Conservation (phyloP, 2,113 vertebrate genomes). For the Lepus timidus region DNA sequence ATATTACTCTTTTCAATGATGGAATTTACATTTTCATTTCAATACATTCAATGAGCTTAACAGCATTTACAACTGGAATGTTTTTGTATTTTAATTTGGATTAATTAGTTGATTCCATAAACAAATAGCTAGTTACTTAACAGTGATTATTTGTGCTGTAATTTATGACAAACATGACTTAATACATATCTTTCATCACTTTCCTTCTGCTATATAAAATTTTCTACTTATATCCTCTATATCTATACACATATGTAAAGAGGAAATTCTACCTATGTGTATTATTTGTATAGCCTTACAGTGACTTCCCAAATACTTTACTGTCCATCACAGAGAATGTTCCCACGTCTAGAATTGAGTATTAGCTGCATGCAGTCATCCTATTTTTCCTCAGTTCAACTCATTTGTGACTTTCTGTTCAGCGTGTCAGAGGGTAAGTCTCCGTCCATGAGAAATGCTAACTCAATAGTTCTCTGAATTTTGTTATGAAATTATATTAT, state of each 20-base stretch:
- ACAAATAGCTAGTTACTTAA: not conserved
- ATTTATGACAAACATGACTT: not conserved
- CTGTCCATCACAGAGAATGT: not conserved
- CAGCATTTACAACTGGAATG: not conserved
- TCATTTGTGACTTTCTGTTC: slow-evolving; percentile 43
- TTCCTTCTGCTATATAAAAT: not conserved
- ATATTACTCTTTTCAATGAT: not conserved
- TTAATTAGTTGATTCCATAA: not conserved
- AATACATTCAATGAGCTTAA: not conserved
- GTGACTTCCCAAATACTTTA: not conserved
- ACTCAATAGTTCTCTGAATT: not conserved
- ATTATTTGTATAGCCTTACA: not conserved
- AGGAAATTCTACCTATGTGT: not conserved
- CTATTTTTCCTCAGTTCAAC: fast-evolving
- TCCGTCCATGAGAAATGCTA: slow-evolving; percentile 45
- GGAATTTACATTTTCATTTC: not conserved
- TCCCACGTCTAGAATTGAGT: not conserved
- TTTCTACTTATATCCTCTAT: not conserved
- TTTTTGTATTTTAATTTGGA: not conserved
- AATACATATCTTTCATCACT: slow-evolving; percentile 26
- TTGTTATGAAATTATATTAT: slow-evolving; percentile 34
- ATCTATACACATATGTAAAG: not conserved
- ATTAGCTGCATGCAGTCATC: not conserved
- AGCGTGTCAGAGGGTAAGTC: slow-evolving; percentile 35
- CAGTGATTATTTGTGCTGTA: not conserved